Percentiles rank a stretch among this genome's conserved stretches.
Conservation (phyloP, 92 coral and sea anemone genomes). For the Palythoa caribaeorum region DNA sequence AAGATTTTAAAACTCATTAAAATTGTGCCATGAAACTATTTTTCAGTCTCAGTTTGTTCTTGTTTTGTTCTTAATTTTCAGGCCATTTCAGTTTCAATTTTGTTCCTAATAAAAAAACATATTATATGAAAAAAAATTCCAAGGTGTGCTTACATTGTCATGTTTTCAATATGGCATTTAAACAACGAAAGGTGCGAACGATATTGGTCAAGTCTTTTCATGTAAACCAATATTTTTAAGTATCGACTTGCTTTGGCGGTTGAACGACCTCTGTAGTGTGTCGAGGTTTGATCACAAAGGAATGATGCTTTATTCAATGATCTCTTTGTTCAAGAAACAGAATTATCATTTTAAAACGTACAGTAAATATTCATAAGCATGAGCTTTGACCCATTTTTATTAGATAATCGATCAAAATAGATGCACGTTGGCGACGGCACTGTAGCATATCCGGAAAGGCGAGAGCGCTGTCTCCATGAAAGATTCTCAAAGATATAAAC, state of each 20-base stretch:
- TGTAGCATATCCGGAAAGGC: not conserved
- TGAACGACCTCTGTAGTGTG: not conserved
- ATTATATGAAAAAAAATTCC: too few species aligned
- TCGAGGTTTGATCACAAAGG: not conserved
- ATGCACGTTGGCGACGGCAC: not conserved
- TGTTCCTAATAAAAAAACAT: too few species aligned
- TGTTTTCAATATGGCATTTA: too few species aligned
- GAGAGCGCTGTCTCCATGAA: not conserved
- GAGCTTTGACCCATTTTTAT: not conserved
- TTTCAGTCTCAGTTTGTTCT: too few species aligned
- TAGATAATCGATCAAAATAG: not conserved
- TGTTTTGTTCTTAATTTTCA: too few species aligned
- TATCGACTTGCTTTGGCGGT: not conserved
- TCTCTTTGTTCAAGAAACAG: not conserved
- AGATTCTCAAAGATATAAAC: not conserved
- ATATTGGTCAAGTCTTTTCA: not conserved
- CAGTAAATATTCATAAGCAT: constrained; percentile 3
- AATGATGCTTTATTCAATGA: not conserved
- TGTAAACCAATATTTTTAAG: not conserved
- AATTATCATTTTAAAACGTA: not conserved
- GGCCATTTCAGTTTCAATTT: too few species aligned
- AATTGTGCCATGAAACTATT: too few species aligned
- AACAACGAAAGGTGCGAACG: too few species aligned
- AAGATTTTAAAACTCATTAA: too few species aligned
- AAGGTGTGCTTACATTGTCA: too few species aligned